Evolutionary conservation across 1,140 invertebrate species (phyloP).

Genomic region (Drosophila auraria): DNA sequence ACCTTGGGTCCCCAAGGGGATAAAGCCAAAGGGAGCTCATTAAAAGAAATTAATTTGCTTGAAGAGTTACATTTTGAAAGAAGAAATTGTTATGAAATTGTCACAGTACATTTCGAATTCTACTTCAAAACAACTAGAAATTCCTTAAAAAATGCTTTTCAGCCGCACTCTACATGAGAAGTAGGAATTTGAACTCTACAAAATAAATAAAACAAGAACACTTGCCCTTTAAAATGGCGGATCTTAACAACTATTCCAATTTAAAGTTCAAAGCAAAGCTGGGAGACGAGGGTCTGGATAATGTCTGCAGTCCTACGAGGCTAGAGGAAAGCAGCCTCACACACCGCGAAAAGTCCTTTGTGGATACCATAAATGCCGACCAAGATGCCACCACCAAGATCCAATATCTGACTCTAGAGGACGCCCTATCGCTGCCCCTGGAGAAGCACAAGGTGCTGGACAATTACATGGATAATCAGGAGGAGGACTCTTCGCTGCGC

Average conservation of each 20-base stretch:
- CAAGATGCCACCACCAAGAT: slow-evolving; percentile 21
- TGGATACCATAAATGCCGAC: slow-evolving; percentile 31
- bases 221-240: neutral
- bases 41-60: too few species aligned
- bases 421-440: slow-evolving; percentile 54
- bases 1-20: slow-evolving; percentile 10
- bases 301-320: neutral
- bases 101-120: slow-evolving; percentile 2
- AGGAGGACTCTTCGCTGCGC: slow-evolving; percentile 86
- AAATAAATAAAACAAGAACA: neutral
- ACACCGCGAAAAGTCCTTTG: slow-evolving; percentile 26
- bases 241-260: neutral
- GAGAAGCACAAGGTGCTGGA: slow-evolving; percentile 75
- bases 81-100: neutral
- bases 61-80: too few species aligned
- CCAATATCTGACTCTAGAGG: slow-evolving; percentile 66
- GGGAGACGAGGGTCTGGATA: neutral
- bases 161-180: neutral
- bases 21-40: neutral
- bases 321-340: neutral
- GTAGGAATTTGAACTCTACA: slow-evolving; percentile 2
- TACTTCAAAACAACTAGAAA: slow-evolving; percentile 1
- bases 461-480: slow-evolving; percentile 85
- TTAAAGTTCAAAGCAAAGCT: neutral
- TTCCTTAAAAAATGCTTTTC: slow-evolving; percentile 1